Evolutionary conservation across 2,113 vertebrate genomes (phyloP).

Genomic region (Illadopsis cleaveri): DNA sequence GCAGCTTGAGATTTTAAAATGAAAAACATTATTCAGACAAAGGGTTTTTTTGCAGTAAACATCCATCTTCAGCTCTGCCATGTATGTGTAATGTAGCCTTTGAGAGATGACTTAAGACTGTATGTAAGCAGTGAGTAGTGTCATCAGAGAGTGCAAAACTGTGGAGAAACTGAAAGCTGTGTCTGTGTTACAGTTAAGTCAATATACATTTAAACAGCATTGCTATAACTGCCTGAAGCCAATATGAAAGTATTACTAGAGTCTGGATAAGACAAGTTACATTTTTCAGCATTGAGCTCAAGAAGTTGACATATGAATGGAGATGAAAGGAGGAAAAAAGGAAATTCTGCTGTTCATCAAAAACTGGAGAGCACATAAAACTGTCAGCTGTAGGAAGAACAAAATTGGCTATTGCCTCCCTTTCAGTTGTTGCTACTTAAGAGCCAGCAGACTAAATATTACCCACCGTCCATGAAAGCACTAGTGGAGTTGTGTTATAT

Average conservation of each 20-base stretch:
- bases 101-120: background rate
- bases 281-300: conserved; percentile 34
- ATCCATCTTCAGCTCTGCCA: background rate
- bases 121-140: background rate
- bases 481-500: background rate
- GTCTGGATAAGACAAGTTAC: background rate
- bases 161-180: background rate
- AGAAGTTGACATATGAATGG: conserved; percentile 24
- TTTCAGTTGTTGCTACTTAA: conserved; percentile 17
- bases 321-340: conserved; percentile 21
- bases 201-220: background rate
- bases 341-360: conserved; percentile 16
- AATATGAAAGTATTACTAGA: background rate
- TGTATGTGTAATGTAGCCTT: background rate
- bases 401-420: conserved; percentile 4
- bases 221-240: background rate
- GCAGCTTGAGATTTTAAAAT: background rate
- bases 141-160: background rate
- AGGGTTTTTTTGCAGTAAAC: background rate
- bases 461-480: background rate
- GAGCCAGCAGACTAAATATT: background rate
- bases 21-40: background rate
- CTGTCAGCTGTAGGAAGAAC: conserved; percentile 4
- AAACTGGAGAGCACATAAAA: conserved; percentile 20
- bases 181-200: background rate